Evolutionary conservation across 2,113 vertebrate genomes (phyloP).

Genomic region (Salvelinus sp.): DNA sequence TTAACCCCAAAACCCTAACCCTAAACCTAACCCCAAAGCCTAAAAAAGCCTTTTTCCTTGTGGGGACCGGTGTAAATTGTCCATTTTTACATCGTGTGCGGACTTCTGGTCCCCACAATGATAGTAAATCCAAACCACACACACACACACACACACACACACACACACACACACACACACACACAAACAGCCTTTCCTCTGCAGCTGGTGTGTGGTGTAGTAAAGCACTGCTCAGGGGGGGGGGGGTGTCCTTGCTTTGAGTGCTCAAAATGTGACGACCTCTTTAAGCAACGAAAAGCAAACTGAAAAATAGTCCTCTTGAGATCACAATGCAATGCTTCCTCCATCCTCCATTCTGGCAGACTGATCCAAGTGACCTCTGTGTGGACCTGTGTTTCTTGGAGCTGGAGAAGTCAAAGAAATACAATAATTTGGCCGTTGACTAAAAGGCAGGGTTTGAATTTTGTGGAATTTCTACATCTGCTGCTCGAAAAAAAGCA

Average conservation of each 20-base stretch:
- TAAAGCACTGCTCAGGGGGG: conserved; percentile 23
- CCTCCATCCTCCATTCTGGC: conserved; percentile 26
- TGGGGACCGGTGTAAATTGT: conserved; percentile 12
- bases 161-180: not conserved
- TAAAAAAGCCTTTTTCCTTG: no score
- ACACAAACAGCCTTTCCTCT: not conserved
- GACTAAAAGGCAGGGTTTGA: not conserved
- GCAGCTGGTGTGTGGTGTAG: not conserved
- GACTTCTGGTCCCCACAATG: no score
- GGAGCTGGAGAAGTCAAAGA: not conserved
- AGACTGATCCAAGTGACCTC: conserved; percentile 22
- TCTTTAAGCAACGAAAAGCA: conserved; percentile 49
- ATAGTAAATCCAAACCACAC: no score
- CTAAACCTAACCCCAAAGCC: no score
- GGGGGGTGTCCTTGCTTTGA: conserved; percentile 38
- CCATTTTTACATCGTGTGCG: not conserved
- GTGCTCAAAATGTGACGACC: conserved; percentile 22
- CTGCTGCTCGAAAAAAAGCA: conserved; percentile 25
- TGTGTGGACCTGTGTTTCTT: conserved; percentile 29
- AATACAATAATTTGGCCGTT: conserved; percentile 14
- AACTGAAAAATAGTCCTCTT: conserved; percentile 41
- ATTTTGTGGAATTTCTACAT: conserved; percentile 14
- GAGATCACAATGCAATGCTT: conserved; percentile 24
- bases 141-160: not conserved
- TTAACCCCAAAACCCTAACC: no score